Base-by-base conservation (phyloP, 2,113 vertebrate species). In the Petrocephalus microphthalmus region DNA sequence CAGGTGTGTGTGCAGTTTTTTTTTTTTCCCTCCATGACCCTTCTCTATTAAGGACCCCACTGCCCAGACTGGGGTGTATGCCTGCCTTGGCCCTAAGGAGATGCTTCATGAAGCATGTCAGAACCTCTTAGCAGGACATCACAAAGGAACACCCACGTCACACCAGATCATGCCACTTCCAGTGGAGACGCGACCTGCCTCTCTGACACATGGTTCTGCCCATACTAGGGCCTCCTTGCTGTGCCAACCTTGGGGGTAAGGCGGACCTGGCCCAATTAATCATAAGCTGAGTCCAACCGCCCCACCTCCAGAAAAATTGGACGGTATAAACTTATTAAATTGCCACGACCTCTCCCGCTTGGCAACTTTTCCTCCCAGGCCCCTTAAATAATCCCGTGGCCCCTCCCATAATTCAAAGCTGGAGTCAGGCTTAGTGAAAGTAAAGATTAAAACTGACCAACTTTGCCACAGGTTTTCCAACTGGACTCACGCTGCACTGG, bases 1-100 rank as follows among this genome's bases (percentile, higher is more conserved):
- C 85, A 89, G 88, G 87, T 89, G 52, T 54, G 89, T 29, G 60
- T 29, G 60, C 25, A n/a, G 3, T 29, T 92, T 91, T 90, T 89
- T 87, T 20, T 78, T 78, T 29, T 5, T 19, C 33, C 17, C 15
- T 19, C 33, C 17, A 5, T 91, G 91, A 87, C 78, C 67, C 53
- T 83, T 25, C 22, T 19, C 71, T 87, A 64, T 87, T 87, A 89
- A 83, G n/a, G 52, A 74, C 7, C 86, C 29, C n/a, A 20, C 33
- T n/a, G 25, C 53, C 19, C 15, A 81, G 84, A 52, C 85, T 45
- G n/a, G 52, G 85, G 53, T 53, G 60, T 45, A 49, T 84, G 85
- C 25, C 11, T 19, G 57, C 47, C 57, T 20, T 33, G 51, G 42
- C 54, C 51, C 19, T 53, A 51, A 17, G 22, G 51, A 19, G 47